Evolutionary conservation across 1,140 invertebrate species (phyloP), one percentile per base, ranked within the genome.

Genomic region (Dryas iulia): DNA sequence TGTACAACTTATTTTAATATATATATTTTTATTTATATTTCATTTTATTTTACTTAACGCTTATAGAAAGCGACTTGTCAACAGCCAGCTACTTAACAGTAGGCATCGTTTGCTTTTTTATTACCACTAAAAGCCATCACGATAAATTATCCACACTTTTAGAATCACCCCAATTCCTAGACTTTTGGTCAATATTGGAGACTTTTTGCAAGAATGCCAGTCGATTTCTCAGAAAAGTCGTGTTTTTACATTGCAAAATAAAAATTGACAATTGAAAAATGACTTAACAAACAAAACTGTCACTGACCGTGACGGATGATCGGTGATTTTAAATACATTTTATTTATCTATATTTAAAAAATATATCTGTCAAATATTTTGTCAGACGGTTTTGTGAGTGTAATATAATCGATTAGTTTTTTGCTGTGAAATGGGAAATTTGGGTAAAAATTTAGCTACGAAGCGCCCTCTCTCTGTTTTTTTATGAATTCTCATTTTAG

Each of bases 381-480:
- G 39, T 8, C 30, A 47, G 39, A 47, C 39, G 18, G 14, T 47
- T 18, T 47, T 47, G 39, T 47, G 14, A 47, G 8, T 18, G 39
- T 47, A 0, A 18, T 18, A 47, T 47, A 47, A 47, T 47, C 39
- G 39, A 47, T 47, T 47, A 18, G 18, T 47, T 47, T 47, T n/a
- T 47, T 47, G 7, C 39, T 26, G 4, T n/a, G 7, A 56, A 56
- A 4, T 26, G 53, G n/a, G 4, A 56, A 21, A 21, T 21, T 10
- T 47, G 8, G n/a, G 1, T 24, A 21, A 52, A 59, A 47, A 18
- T 26, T 26, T n/a, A 18, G 26, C 18, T 65, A 3, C n/a, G 30
- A 39, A 59, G 59, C 73, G 76, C 76, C 76, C 73, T 78, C 76
- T 77, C 53, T 10, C 57, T 24, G 65, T 72, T 83, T 82, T 47